Percentiles rank a stretch among this genome's conserved stretches.
These are phyloP conservation scores for Leucophenga varia DNA, from an alignment of 1,140 invertebrate genomes.

Conservation along the genomic window DNA sequence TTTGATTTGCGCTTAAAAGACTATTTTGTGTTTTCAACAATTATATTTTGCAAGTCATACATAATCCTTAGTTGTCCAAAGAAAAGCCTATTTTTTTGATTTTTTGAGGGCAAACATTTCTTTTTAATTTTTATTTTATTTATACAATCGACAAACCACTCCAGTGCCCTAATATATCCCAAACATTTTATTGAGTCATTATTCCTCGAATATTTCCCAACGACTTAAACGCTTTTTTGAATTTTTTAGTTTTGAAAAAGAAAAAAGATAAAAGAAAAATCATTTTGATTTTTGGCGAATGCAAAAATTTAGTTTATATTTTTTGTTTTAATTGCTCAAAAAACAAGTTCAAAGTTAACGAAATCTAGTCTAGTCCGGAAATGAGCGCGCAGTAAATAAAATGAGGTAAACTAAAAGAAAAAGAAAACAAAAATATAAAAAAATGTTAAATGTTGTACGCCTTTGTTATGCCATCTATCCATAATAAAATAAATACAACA, in stretches of 20 bases:
- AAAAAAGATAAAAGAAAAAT: not conserved
- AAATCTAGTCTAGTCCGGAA: not conserved
- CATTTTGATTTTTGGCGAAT: slow-evolving; percentile 8
- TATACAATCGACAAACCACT: too few species aligned
- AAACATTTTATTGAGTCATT: too few species aligned
- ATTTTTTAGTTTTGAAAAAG: not conserved
- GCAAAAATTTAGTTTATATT: slow-evolving; percentile 8
- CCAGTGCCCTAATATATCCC: too few species aligned
- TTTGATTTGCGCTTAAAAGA: too few species aligned
- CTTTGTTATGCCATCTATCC: slow-evolving; percentile 18
- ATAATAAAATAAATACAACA: slow-evolving; percentile 12
- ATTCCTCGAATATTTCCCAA: too few species aligned
- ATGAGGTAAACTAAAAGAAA: not conserved
- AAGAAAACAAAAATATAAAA: slow-evolving; percentile 39
- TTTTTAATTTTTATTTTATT: too few species aligned
- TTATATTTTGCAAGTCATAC: too few species aligned
- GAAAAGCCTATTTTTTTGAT: too few species aligned
- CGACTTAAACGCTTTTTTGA: not conserved
- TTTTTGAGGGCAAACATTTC: too few species aligned
- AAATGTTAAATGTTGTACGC: slow-evolving; percentile 51
- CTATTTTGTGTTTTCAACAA: too few species aligned
- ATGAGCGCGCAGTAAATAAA: not conserved
- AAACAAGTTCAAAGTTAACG: slow-evolving; percentile 1
- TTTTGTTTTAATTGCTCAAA: slow-evolving; percentile 2
- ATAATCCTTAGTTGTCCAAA: too few species aligned